phyloP scores from a whole-genome alignment of 2,797 vertebrate genomes.

The Sardinella longiceps region DNA sequence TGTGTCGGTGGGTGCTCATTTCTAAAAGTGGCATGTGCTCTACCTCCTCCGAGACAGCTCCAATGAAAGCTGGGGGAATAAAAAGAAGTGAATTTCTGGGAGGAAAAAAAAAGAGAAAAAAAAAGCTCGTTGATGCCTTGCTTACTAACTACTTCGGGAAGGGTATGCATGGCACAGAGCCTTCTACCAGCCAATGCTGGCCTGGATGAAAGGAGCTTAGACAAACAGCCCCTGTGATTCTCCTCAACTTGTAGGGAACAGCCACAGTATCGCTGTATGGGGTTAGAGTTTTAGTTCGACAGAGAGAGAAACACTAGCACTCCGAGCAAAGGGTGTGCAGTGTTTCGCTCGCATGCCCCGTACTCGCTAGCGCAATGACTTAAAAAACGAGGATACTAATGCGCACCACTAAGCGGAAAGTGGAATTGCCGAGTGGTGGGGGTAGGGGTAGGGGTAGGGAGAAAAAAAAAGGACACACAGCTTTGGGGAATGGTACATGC shows the following conservation, averaged over 20 bases:
- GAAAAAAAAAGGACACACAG: conserved; percentile 24
- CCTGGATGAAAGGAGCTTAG: neutral
- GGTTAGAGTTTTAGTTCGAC: neutral
- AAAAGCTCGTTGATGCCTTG: conserved; percentile 61
- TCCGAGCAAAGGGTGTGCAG: conserved; percentile 28
- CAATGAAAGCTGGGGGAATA: conserved; percentile 28
- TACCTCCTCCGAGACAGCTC: conserved; percentile 7
- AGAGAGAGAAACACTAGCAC: neutral
- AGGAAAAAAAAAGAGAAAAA: conserved; percentile 46
- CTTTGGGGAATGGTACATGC: conserved; percentile 64
- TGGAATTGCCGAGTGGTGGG: neutral
- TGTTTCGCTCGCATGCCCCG: conserved; percentile 40
- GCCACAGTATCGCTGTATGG: neutral
- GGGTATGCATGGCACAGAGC: conserved; percentile 29
- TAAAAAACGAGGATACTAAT: conserved; percentile 27
- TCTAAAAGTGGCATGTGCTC: conserved; percentile 45
- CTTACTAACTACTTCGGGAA: conserved; percentile 57
- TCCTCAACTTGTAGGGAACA: neutral
- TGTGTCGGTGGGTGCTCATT: conserved; percentile 26
- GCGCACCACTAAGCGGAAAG: conserved; percentile 29
- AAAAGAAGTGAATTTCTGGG: conserved; percentile 31
- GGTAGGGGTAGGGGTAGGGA: neutral
- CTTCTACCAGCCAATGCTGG: neutral
- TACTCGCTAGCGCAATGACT: conserved; percentile 29
- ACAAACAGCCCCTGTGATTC: conserved; percentile 21